These are phyloP conservation scores for Coracias cyanogaster DNA, from an alignment of 2,797 vertebrate genomes.

Conservation along the genomic window DNA sequence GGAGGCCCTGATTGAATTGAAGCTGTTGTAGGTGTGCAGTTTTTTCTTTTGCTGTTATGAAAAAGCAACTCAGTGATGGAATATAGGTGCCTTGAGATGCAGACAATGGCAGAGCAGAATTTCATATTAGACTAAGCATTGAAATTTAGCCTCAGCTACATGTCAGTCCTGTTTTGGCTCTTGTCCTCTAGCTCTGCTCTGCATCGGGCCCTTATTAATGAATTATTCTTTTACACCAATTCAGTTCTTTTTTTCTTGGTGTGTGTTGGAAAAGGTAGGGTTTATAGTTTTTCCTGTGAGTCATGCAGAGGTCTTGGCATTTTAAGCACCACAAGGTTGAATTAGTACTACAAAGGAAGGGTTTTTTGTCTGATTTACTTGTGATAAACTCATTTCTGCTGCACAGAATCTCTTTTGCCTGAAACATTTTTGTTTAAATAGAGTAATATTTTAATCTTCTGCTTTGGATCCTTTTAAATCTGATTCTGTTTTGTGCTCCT, in stretches of 20 bases:
- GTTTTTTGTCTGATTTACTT: constrained; percentile 40
- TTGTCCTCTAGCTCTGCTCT: not conserved
- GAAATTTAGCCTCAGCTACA: not conserved
- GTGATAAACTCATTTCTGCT: constrained; percentile 23
- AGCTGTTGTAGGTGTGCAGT: not conserved
- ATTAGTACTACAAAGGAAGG: constrained; percentile 18
- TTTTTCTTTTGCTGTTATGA: not conserved
- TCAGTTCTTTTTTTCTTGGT: not conserved
- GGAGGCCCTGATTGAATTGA: not conserved
- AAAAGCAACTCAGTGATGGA: not conserved
- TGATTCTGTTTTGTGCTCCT: constrained; percentile 44
- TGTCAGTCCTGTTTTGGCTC: not conserved
- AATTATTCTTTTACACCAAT: not conserved
- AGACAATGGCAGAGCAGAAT: not conserved
- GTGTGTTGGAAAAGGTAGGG: not conserved
- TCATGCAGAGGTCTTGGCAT: constrained; percentile 22
- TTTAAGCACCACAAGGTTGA: not conserved
- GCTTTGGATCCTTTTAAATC: constrained; percentile 43
- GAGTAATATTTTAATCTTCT: constrained; percentile 65
- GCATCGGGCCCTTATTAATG: not conserved
- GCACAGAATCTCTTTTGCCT: constrained; percentile 39
- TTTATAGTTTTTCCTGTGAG: not conserved
- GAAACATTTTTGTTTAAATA: constrained; percentile 43
- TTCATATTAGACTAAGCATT: not conserved
- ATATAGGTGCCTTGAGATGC: not conserved